A percentile compares a stretch with the other conserved stretches of the same genome.
Evolutionary conservation across 1,140 invertebrate genomes (phyloP).

Genomic region (Ephestia elutella): DNA sequence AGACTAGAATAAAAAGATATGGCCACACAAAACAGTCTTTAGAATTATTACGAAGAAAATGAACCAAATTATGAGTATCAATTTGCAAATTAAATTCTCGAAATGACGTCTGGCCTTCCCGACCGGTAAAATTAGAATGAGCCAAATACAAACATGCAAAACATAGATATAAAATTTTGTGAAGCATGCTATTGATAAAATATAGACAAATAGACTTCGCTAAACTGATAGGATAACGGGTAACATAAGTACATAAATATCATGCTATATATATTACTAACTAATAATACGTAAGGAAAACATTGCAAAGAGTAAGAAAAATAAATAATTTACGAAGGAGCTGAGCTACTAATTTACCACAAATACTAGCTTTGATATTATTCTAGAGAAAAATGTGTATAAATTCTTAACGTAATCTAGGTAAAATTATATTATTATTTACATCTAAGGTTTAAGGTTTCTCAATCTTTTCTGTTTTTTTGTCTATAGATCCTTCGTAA

Average conservation of each 20-base stretch:
- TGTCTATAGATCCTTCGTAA: no score
- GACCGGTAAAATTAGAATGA: conserved; percentile 13
- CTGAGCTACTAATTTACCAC: neutral
- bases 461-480: no score
- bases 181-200: conserved; percentile 37
- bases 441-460: no score
- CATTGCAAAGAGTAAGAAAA: conserved; percentile 67
- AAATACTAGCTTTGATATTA: no score
- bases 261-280: conserved; percentile 20
- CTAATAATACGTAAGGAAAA: conserved; percentile 48
- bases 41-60: neutral
- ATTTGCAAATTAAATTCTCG: no score
- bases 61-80: neutral
- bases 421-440: no score
- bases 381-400: no score
- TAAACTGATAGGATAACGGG: conserved; percentile 16
- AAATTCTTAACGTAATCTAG: no score
- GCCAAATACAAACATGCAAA: conserved; percentile 31
- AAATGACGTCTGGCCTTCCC: conserved; percentile 28
- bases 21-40: conserved; percentile 69
- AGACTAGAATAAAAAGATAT: conserved; percentile 18
- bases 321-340: conserved; percentile 42
- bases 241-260: no score
- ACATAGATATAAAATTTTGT: conserved; percentile 15
- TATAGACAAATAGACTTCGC: conserved; percentile 12